phyloP scores from a whole-genome alignment of 2,113 vertebrate species.

The Manacus vitellinus region DNA sequence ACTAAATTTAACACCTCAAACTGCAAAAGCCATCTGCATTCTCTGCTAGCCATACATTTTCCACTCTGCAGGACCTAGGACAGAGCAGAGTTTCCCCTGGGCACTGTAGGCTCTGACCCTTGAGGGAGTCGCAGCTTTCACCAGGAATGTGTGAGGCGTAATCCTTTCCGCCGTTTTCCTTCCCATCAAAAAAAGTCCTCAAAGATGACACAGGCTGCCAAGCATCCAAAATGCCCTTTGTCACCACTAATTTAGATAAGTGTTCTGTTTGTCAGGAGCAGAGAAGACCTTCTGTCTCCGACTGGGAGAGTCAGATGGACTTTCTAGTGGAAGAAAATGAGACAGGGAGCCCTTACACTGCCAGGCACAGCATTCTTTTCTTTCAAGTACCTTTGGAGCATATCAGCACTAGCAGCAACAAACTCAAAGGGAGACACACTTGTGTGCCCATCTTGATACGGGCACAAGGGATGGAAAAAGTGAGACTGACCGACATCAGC shows the following conservation, averaged over 20 bases:
- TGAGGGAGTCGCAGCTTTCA: background rate
- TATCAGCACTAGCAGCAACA: background rate
- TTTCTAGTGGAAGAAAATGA: background rate
- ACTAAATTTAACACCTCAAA: background rate
- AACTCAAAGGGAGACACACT: background rate
- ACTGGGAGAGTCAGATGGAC: background rate
- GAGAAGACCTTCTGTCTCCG: background rate
- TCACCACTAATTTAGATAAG: background rate
- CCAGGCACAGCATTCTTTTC: background rate
- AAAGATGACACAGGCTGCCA: background rate
- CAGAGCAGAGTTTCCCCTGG: background rate
- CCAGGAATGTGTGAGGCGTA: background rate
- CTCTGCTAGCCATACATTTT: background rate
- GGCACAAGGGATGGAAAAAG: background rate
- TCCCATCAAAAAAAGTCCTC: background rate
- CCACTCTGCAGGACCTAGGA: background rate
- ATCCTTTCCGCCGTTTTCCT: background rate
- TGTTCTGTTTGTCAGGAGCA: background rate
- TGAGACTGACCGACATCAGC: background rate
- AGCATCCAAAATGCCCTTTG: background rate
- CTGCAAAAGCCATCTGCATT: background rate
- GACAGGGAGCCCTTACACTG: background rate
- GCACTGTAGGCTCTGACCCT: background rate
- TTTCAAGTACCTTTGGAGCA: background rate
- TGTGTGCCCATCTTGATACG: fast-evolving